Base-by-base conservation (phyloP, 2,888 invertebrate species). In the Boloria euphrosyne region DNA sequence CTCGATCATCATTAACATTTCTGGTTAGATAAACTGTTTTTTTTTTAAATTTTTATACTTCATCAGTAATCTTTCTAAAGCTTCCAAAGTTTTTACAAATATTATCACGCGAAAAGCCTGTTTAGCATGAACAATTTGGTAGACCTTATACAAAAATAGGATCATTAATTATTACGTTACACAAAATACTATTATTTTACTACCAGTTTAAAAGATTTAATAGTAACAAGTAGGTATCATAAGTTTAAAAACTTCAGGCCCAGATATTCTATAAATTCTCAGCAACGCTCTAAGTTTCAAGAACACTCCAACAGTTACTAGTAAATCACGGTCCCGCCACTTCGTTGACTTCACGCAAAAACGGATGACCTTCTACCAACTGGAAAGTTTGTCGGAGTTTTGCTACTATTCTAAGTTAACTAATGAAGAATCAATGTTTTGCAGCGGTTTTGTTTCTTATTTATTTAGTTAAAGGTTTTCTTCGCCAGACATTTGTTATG, bases 211-310 rank as follows among this genome's bases (percentile, higher is more conserved):
- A 49, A 4, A 17, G n/a, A 16, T 49, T 58, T 31, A 16, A 58
- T 16, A 47, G 16, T 17, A 47, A 47, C 58, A 59, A 49, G 31
- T n/a, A n/a, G n/a, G n/a, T 49, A 49, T 49, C 38, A 53, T 59
- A 31, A 59, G 22, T 66, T 65, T 66, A 58, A 52, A 68, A 65
- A 68, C 62, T 66, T 47, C 65, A 54, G 6, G 54, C 38, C 31
- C 59, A 62, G 62, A 68, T 38, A 38, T 50, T 58, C 60, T 66
- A 66, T 62, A 68, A 68, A 68, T 62, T 58, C 31, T 14, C 57
- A 17, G 49, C 53, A 54, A 38, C 31, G 2, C 31, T 38, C 62
- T 60, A 62, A 62, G 31, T 66, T 59, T 58, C 66, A 52, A 68
- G 68, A 65, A 51, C 57, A 54, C 57, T 57, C 62, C 14, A 58